Conservation (phyloP, 1,140 invertebrate genomes). For the Sinonovacula constricta region DNA sequence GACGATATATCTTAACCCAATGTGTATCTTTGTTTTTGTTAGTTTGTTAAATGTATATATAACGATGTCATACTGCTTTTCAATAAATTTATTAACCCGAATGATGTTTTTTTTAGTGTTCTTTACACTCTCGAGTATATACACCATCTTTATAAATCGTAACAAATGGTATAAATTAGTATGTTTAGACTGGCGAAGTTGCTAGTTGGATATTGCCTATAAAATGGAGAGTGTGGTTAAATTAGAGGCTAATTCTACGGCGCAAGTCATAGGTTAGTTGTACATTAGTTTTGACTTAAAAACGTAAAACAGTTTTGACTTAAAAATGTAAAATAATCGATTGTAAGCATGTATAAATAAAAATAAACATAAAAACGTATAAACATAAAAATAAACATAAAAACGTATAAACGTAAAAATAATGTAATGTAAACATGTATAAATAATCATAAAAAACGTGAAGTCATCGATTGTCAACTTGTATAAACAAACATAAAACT, state of each 20-base stretch:
- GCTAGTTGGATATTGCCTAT: neutral
- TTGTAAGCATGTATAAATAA: neutral
- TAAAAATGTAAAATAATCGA: neutral
- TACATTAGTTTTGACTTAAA: no score
- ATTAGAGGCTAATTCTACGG: constrained; percentile 1
- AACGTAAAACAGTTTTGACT: no score
- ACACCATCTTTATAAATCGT: neutral
- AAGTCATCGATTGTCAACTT: neutral
- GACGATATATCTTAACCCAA: no score
- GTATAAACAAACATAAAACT: neutral
- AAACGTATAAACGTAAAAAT: no score
- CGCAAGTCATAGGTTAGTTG: neutral
- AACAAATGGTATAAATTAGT: neutral
- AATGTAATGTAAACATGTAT: no score
- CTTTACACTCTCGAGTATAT: neutral
- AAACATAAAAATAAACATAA: no score
- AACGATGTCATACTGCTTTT: neutral
- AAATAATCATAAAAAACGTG: neutral
- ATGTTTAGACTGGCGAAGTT: neutral
- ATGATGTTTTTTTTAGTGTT: neutral
- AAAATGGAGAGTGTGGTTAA: constrained; percentile 1
- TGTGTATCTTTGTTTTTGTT: no score
- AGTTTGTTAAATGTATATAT: no score
- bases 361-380: no score
- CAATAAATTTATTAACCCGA: neutral